Conservation (phyloP, 2,797 vertebrate genomes). For the Emys orbicularis region DNA sequence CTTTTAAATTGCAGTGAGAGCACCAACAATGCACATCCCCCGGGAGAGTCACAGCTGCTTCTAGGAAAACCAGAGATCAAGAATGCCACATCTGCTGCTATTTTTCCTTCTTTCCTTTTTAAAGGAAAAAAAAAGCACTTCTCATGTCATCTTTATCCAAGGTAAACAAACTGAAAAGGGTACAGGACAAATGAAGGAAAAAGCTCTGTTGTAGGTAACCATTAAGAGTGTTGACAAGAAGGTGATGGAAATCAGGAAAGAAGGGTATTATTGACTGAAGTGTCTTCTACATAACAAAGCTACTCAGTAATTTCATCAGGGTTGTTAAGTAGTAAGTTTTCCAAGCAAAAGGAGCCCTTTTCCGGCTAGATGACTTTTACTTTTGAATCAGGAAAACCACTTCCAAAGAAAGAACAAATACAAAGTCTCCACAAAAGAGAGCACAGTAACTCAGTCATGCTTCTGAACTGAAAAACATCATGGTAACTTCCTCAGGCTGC, state of each 20-base stretch:
- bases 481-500: background rate
- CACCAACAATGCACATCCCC: rapidly evolving
- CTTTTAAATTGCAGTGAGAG: background rate
- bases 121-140: background rate
- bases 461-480: background rate
- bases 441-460: background rate
- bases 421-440: background rate
- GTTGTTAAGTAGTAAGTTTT: background rate
- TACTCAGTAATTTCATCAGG: background rate
- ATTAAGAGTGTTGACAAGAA: background rate
- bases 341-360: background rate
- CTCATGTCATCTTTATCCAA: rapidly evolving
- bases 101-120: background rate
- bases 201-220: background rate
- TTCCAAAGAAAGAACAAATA: background rate
- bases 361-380: background rate
- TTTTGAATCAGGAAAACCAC: background rate
- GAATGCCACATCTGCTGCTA: rapidly evolving
- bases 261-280: background rate
- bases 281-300: background rate
- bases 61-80: background rate
- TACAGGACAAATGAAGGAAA: background rate
- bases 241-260: background rate
- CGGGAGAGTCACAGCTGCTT: background rate
- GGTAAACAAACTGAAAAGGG: background rate